These are phyloP conservation scores for Melanotaenia parkinsoni DNA, from an alignment of 2,797 vertebrate genomes.

Conservation along the genomic window DNA sequence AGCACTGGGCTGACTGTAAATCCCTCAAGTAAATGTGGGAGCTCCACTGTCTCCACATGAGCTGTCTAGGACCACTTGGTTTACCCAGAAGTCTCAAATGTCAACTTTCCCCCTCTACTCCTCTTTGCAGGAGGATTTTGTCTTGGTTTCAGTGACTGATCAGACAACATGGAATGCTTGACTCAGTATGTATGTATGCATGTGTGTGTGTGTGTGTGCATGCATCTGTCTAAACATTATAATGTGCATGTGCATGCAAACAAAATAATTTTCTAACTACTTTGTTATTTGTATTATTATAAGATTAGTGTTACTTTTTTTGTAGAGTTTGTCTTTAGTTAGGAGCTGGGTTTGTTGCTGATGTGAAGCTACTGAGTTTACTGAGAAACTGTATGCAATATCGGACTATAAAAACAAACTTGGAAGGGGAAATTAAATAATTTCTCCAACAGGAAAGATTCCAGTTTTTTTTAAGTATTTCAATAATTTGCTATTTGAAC, in stretches of 20 bases:
- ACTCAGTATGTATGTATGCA: not conserved
- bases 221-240: not conserved
- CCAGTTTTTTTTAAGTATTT: conserved; percentile 12
- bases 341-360: conserved; percentile 2
- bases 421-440: conserved; percentile 35
- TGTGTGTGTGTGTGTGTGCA: not conserved
- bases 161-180: not conserved
- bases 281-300: not conserved
- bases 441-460: conserved; percentile 2
- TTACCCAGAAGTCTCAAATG: conserved; percentile 59
- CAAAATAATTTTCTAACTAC: not conserved
- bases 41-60: conserved; percentile 32
- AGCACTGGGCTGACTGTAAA: conserved; percentile 42
- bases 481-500: conserved; percentile 21
- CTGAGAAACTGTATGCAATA: not conserved
- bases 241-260: not conserved
- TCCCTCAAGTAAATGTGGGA: conserved; percentile 46
- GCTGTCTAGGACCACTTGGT: conserved; percentile 25
- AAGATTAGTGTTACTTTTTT: not conserved
- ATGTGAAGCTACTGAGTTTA: conserved; percentile 9
- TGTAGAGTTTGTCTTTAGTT: not conserved
- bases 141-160: not conserved
- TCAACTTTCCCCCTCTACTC: conserved; percentile 33
- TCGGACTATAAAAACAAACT: conserved; percentile 51
- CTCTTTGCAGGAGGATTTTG: conserved; percentile 4